Percentiles rank a stretch among this genome's conserved stretches.
Conservation (phyloP, 2,113 vertebrate species). For the Phyllopteryx taeniolatus region DNA sequence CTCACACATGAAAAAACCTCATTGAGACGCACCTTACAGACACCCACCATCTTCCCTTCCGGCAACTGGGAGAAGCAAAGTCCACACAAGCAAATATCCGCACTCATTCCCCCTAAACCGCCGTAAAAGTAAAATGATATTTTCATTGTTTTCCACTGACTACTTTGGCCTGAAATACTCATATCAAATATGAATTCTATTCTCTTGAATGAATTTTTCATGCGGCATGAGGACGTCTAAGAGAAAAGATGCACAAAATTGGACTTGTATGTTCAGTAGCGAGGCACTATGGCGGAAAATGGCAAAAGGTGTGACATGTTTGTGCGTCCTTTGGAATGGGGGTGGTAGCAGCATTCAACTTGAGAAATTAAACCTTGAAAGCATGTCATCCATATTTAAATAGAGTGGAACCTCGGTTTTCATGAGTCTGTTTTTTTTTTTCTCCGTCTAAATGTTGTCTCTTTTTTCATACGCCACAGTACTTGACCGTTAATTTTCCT, state of each 20-base stretch:
- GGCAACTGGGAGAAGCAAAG: not conserved
- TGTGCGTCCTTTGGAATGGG: too few species aligned
- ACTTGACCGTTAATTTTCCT: too few species aligned
- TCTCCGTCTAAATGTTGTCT: too few species aligned
- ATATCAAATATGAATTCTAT: not conserved
- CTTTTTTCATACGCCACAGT: too few species aligned
- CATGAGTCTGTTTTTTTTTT: not conserved
- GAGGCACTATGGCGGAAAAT: not conserved
- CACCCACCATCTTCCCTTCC: constrained; percentile 3
- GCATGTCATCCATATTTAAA: not conserved
- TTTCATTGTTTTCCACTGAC: not conserved
- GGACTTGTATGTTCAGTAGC: not conserved
- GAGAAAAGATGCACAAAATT: not conserved
- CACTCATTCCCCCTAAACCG: not conserved
- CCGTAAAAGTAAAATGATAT: not conserved
- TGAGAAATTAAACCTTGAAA: not conserved
- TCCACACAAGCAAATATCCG: not conserved
- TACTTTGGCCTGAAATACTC: not conserved
- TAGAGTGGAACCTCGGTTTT: not conserved
- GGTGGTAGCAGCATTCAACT: not conserved
- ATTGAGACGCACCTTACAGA: not conserved
- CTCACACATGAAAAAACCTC: constrained; percentile 30
- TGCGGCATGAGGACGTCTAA: not conserved
- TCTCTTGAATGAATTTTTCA: not conserved
- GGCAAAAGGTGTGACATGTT: not conserved